phyloP scores from a whole-genome alignment of 2,113 vertebrate genomes.

The Chrysochloris asiatica region DNA sequence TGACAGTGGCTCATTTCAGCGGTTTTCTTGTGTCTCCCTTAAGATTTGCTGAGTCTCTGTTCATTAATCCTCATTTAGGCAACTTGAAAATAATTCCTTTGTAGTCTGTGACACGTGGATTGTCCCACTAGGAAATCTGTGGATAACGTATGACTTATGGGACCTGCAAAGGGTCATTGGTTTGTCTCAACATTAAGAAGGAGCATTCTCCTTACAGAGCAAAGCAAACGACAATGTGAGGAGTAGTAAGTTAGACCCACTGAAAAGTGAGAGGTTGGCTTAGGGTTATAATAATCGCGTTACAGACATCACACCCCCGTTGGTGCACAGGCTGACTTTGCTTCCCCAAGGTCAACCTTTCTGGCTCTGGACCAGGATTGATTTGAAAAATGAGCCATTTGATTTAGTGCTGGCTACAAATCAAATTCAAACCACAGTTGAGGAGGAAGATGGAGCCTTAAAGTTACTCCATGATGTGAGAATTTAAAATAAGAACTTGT shows the following conservation, averaged over 20 bases:
- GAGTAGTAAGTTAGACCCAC: background rate
- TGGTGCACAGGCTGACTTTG: background rate
- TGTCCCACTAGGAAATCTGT: slow-evolving; percentile 23
- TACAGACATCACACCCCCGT: background rate
- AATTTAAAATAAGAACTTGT: background rate
- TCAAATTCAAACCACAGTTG: background rate
- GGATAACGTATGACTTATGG: background rate
- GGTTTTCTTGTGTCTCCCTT: background rate
- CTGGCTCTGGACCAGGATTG: background rate
- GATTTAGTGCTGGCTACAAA: background rate
- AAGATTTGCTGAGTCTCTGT: background rate
- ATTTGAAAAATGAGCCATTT: slow-evolving; percentile 26
- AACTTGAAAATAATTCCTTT: background rate
- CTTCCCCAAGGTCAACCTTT: background rate
- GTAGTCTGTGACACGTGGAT: background rate
- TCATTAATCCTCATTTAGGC: slow-evolving; percentile 6
- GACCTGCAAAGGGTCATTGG: background rate
- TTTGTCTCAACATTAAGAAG: slow-evolving; percentile 43
- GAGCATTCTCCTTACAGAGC: background rate
- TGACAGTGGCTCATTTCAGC: background rate
- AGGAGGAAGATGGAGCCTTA: background rate
- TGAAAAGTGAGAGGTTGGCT: background rate
- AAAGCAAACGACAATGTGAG: background rate
- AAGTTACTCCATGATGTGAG: background rate
- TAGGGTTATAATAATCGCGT: background rate